Conservation (phyloP, 2,797 vertebrate species). For the Sebastes diploproa region DNA sequence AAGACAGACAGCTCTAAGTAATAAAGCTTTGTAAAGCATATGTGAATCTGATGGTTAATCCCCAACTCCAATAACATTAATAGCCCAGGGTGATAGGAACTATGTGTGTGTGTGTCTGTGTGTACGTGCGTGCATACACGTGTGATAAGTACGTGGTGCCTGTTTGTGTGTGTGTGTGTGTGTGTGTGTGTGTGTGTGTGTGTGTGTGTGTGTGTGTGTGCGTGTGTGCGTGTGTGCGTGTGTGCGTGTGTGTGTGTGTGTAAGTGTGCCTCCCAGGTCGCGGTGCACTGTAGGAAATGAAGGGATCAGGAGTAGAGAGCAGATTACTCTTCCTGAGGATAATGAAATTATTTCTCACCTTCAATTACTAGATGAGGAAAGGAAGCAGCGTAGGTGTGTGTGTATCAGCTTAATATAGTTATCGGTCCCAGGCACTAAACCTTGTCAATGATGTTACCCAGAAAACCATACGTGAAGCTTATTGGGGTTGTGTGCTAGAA, state of each 20-base stretch:
- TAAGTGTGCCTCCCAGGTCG: conserved; percentile 60
- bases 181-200: conserved; percentile 23
- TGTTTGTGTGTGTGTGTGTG: conserved; percentile 25
- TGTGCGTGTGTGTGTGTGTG: conserved; percentile 22
- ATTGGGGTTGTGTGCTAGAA: background rate
- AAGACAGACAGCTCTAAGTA: conserved; percentile 56
- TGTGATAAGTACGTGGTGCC: conserved; percentile 46
- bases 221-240: conserved; percentile 4
- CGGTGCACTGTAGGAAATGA: conserved; percentile 85
- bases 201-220: conserved; percentile 32
- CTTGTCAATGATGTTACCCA: conserved; percentile 22
- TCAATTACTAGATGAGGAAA: conserved; percentile 85
- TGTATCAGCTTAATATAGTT: conserved; percentile 37
- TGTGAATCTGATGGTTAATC: conserved; percentile 80
- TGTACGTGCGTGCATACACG: conserved; percentile 15
- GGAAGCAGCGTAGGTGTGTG: conserved; percentile 34
- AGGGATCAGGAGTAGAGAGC: conserved; percentile 80
- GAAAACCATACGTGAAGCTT: conserved; percentile 33
- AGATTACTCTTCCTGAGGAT: conserved; percentile 82
- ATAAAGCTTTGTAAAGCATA: conserved; percentile 80
- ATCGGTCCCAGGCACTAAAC: conserved; percentile 34
- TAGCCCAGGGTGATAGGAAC: conserved; percentile 68
- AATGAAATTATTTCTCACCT: conserved; percentile 87
- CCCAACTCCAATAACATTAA: conserved; percentile 79
- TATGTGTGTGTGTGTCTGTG: conserved; percentile 35